Evolutionary conservation across 2,888 invertebrate species (phyloP).

Genomic region (Teleogryllus oceanicus): DNA sequence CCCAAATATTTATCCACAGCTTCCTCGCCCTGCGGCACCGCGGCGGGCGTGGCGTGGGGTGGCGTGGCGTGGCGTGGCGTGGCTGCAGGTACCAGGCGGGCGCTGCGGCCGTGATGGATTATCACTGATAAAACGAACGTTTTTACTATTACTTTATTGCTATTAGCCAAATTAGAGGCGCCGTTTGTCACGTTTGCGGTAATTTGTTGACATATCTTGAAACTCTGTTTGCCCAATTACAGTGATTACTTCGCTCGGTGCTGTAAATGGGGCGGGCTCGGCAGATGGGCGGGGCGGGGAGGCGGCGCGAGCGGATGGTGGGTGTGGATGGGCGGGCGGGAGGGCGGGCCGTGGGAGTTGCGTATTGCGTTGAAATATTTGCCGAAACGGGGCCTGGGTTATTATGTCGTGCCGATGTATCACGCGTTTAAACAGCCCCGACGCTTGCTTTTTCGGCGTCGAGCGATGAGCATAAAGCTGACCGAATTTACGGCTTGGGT

Average conservation of each 20-base stretch:
- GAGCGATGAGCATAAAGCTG: neutral
- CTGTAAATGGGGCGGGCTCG: neutral
- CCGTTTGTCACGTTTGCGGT: neutral
- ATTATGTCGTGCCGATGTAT: constrained; percentile 18
- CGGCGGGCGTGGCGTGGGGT: neutral
- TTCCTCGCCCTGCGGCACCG: neutral
- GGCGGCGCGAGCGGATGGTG: neutral
- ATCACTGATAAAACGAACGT: constrained; percentile 18
- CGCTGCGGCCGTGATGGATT: neutral
- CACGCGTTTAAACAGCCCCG: neutral
- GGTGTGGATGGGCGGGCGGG: neutral
- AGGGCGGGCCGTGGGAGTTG: no score
- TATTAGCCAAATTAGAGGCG: constrained; percentile 18
- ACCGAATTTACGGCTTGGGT: neutral
- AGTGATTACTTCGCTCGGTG: neutral
- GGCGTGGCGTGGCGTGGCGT: no score
- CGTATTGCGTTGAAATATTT: neutral
- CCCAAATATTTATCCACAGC: constrained; percentile 11
- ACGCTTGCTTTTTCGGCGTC: neutral
- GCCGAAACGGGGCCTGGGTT: neutral
- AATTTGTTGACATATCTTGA: constrained; percentile 18
- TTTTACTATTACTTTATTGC: constrained; percentile 18
- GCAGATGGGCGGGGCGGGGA: neutral
- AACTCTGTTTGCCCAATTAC: neutral
- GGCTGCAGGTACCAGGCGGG: no score